Evolutionary conservation across 2,113 vertebrate species (phyloP).

Genomic region (Dolichallabes microphthalmus): DNA sequence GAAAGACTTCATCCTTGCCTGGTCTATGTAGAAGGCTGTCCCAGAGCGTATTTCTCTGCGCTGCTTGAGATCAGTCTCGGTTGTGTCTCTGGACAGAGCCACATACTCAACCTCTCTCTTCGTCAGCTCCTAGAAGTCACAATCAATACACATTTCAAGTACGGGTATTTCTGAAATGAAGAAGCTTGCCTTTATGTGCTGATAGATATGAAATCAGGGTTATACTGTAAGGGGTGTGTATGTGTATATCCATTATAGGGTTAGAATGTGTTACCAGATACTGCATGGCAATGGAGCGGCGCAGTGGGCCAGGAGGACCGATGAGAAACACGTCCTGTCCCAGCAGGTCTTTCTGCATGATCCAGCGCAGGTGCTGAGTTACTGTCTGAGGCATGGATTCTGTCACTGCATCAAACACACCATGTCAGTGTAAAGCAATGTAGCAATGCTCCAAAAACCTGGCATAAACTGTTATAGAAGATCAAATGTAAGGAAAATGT

Average conservation of each 20-base stretch:
- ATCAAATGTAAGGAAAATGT: neutral
- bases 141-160: neutral
- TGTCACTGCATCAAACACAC: conserved; percentile 73
- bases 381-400: conserved; percentile 81
- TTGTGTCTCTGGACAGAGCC: conserved; percentile 90
- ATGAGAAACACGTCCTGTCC: conserved; percentile 97
- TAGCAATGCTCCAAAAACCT: neutral
- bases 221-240: too few species aligned
- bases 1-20: conserved; percentile 72
- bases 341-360: conserved; percentile 97
- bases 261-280: conserved; percentile 78
- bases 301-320: conserved; percentile 91
- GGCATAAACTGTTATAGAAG: too few species aligned
- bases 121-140: conserved; percentile 83
- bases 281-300: conserved; percentile 95
- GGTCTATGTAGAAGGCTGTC: conserved; percentile 93
- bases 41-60: conserved; percentile 89
- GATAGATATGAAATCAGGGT: neutral
- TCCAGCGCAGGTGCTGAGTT: conserved; percentile 91
- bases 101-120: conserved; percentile 92
- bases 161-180: neutral
- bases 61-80: conserved; percentile 95
- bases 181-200: too few species aligned
- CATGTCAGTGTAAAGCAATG: neutral
- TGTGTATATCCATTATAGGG: too few species aligned